phyloP scores from a whole-genome alignment of 2,888 invertebrate genomes.

The Drosophila formosana region DNA sequence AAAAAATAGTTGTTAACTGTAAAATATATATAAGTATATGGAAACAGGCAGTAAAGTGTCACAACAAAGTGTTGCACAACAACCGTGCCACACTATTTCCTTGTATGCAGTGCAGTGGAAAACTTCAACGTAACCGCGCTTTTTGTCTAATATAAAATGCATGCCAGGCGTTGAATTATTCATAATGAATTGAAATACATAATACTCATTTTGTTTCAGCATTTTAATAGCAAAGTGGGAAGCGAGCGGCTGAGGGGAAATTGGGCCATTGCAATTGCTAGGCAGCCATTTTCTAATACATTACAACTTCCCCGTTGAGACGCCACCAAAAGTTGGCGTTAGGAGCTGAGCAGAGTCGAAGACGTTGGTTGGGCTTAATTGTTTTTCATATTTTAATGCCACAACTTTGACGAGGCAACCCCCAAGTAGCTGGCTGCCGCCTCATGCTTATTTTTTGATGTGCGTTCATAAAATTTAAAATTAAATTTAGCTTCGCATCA shows the following conservation, averaged over 20 bases:
- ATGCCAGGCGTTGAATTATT: slow-evolving; percentile 78
- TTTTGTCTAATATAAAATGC: slow-evolving; percentile 78
- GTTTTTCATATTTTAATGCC: slow-evolving; percentile 81
- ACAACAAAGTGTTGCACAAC: slow-evolving; percentile 41
- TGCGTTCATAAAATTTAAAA: slow-evolving; percentile 79
- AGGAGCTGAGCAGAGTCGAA: not conserved
- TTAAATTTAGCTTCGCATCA: slow-evolving; percentile 72
- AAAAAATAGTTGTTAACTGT: not conserved
- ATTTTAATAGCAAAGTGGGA: slow-evolving; percentile 46
- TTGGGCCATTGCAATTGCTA: slow-evolving; percentile 23
- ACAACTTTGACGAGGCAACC: slow-evolving; percentile 61
- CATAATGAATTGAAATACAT: slow-evolving; percentile 80
- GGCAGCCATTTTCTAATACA: slow-evolving; percentile 54
- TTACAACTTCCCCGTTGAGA: slow-evolving; percentile 33
- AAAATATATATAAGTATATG: not conserved
- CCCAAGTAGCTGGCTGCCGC: slow-evolving; percentile 13
- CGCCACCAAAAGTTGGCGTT: slow-evolving; percentile 19
- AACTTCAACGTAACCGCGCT: slow-evolving; percentile 47
- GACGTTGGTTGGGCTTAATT: slow-evolving; percentile 60
- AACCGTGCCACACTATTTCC: not conserved
- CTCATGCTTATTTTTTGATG: slow-evolving; percentile 67
- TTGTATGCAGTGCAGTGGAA: not conserved
- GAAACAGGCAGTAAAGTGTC: slow-evolving; percentile 34
- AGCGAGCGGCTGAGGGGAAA: not conserved
- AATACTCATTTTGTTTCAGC: slow-evolving; percentile 76